Evolutionary conservation across 2,797 vertebrate species (phyloP).

Genomic region (Linurgus olivaceus): DNA sequence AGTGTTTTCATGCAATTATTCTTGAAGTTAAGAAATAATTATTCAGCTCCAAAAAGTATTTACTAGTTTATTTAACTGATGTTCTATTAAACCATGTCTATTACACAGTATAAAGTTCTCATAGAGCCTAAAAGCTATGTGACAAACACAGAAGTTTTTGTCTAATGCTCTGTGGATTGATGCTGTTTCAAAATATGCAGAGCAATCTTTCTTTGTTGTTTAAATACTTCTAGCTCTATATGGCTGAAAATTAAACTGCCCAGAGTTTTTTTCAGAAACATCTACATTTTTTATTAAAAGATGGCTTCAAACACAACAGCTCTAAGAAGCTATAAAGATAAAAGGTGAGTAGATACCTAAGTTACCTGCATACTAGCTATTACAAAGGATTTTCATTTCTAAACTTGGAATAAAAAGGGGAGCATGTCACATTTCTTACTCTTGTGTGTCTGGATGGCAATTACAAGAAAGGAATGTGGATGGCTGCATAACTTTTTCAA

Average conservation of each 20-base stretch:
- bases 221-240: not conserved
- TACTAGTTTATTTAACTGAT: not conserved
- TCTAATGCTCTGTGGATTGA: not conserved
- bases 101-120: not conserved
- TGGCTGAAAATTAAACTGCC: not conserved
- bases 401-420: not conserved
- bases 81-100: not conserved
- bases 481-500: not conserved
- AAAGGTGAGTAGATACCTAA: not conserved
- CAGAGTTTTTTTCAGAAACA: not conserved
- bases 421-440: not conserved
- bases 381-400: slow-evolving; percentile 13
- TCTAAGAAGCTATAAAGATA: not conserved
- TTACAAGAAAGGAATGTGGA: not conserved
- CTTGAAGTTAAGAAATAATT: not conserved
- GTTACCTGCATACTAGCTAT: not conserved
- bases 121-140: not conserved
- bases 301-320: not conserved
- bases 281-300: slow-evolving; percentile 34
- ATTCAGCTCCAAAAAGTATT: not conserved
- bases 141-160: not conserved
- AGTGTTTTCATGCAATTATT: not conserved
- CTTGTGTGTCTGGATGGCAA: not conserved
- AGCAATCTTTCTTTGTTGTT: not conserved
- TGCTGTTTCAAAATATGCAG: not conserved